Base-by-base conservation (phyloP, 2,113 vertebrate species). In the Natator depressus region DNA sequence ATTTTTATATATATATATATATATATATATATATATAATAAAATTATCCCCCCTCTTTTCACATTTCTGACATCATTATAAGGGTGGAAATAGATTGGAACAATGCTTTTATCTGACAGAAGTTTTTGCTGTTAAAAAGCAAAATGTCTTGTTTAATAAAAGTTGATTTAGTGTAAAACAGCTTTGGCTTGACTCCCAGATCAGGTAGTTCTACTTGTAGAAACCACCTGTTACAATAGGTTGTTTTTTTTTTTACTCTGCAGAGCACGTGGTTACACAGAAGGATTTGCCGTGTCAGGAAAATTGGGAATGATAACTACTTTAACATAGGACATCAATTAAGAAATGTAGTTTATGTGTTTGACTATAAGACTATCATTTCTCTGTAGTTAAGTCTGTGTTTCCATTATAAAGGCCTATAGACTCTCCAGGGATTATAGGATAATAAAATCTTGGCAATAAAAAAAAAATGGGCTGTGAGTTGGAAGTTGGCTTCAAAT, bases 181-280 rank as follows among this genome's bases (percentile, higher is more conserved):
- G 22, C 54, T 8, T 80, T 93, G 94, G 82, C 95, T 95, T 88
- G 13, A 95, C 55, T 97, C 88, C 84, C 92, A 89, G 94, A 83
- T 96, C 65, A 84, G 84, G 82, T 96, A 84, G 42, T 51, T 97
- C 20, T 85, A 91, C 81, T 87, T 86, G 89, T 93, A 81, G 95
- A 95, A 96, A 85, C 93, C 92, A 97, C 95, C 83, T 97, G 96
- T 93, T 95, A 91, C 9, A 80, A 75, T 62, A 93, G 20, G 69
- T 50, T 93, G 92, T 78, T 89, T 59, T 83, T 96, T 22, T 54
- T 91, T 91, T 87, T 54, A 46, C 54, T 93, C 54, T 83, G 92
- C 55, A 9, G 24, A 91, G 76, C 4, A 53, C 46, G 19, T 80
- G 0, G 57, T 90, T 90, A 87, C 80, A 62, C 11, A 13, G 78